These are phyloP conservation scores for Tetranychus truncatus DNA, from an alignment of 2,888 invertebrate species.

Conservation along the genomic window DNA sequence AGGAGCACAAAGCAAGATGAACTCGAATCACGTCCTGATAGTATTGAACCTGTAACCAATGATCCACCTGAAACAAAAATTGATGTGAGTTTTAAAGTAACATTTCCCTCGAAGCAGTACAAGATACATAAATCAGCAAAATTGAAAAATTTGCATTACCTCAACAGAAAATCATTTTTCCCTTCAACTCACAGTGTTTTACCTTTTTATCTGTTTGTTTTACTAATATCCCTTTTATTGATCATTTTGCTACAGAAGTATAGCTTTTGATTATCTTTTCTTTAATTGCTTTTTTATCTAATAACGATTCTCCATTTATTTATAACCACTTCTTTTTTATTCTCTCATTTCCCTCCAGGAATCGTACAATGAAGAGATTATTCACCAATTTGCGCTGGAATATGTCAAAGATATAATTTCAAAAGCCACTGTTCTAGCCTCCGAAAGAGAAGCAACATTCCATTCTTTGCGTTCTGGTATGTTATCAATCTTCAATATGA, in stretches of 20 bases:
- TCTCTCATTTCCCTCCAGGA: not conserved
- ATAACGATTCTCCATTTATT: not conserved
- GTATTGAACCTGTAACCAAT: not conserved
- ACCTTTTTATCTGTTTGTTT: too few species aligned
- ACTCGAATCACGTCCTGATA: not conserved
- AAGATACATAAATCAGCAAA: too few species aligned
- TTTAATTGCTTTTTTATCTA: too few species aligned
- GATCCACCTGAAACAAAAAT: not conserved
- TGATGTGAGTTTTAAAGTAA: not conserved
- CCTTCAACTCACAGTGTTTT: too few species aligned
- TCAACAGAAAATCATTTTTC: too few species aligned
- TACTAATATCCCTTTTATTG: too few species aligned
- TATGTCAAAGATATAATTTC: conserved; percentile 12
- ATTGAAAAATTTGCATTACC: too few species aligned
- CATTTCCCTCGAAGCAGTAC: too few species aligned
- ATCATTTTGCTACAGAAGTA: too few species aligned
- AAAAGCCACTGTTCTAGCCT: conserved; percentile 10
- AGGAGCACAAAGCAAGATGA: not conserved
- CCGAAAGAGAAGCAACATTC: conserved; percentile 8
- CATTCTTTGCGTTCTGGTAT: conserved; percentile 8
- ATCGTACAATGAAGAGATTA: not conserved
- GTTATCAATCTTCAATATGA: not conserved
- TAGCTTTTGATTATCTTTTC: too few species aligned
- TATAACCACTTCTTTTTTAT: not conserved
- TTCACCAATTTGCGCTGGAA: conserved; percentile 7